Evolutionary conservation across 2,888 invertebrate species (phyloP), one percentile per base, ranked within the genome.

Genomic region (Nemotelus nigrinus): DNA sequence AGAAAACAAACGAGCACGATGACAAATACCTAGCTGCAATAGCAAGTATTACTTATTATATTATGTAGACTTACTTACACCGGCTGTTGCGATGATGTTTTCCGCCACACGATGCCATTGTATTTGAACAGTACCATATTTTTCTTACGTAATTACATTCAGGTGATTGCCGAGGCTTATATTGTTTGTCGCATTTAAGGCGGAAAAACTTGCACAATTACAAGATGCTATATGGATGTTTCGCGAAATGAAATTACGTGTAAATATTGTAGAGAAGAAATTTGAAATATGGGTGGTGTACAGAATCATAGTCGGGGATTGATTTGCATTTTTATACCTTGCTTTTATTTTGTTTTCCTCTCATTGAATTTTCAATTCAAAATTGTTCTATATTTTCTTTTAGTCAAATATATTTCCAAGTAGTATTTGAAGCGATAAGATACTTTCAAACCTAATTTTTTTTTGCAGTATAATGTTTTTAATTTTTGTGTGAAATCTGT

Each of bases 91-190:
- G 41, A n/a, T 60, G 60, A 65, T 44, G 65, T 65, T 65, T 65
- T 47, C 45, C 45, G 65, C 65, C 45, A 65, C 65, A 65, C 25
- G 45, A n/a, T 65, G 65, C 45, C 65, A 47, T 44, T 65, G 44
- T 65, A 25, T 65, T 65, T 65, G 44, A 65, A 65, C 65, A 44
- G 65, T 44, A 47, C 45, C 45, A 65, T 47, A 44, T 65, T 65
- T 65, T 44, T 47, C 65, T 65, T 65, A 65, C 65, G 65, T 65
- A 65, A 65, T 10, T 44, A 25, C 45, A 25, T 25, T 44, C 8
- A 44, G 65, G 45, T 47, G 45, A 65, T 65, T 65, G 45, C 65
- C 8, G 45, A 47, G 65, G 4, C 45, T 65, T 65, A 10, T 45
- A 39, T 63, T 39, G 39, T 63, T 63, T 63, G 63, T 63, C 41